phyloP scores from a whole-genome alignment of 1,140 invertebrate genomes.

The Meteorus sp. region DNA sequence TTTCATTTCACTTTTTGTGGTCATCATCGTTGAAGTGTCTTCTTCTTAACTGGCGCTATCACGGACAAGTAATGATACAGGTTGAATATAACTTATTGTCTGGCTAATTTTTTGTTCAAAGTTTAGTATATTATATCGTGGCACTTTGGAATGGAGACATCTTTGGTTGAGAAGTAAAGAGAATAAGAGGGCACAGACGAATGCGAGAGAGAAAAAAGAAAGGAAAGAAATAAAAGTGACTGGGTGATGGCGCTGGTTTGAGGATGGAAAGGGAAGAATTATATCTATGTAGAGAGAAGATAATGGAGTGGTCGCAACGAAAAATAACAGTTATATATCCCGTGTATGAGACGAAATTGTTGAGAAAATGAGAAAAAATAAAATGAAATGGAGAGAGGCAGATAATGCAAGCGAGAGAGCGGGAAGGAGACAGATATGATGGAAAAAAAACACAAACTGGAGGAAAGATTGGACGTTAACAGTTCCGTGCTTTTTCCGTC shows the following conservation, averaged over 20 bases:
- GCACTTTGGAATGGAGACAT: background rate
- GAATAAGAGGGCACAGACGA: too few relatives aligned
- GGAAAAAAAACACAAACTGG: slow-evolving; percentile 39
- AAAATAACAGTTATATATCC: slow-evolving; percentile 48
- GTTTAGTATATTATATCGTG: too few relatives aligned
- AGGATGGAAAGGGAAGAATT: slow-evolving; percentile 34
- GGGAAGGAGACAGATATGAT: slow-evolving; percentile 38
- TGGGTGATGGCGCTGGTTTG: slow-evolving; percentile 21
- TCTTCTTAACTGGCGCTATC: too few relatives aligned
- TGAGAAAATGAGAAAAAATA: slow-evolving; percentile 25
- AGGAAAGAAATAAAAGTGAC: slow-evolving; percentile 17
- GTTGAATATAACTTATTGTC: slow-evolving; percentile 46
- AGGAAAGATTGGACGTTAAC: slow-evolving; percentile 46
- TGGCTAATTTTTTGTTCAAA: too few relatives aligned
- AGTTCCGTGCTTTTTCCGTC: slow-evolving; percentile 36
- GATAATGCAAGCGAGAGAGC: too few relatives aligned
- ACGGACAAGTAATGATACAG: slow-evolving; percentile 52
- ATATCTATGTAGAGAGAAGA: slow-evolving; percentile 28
- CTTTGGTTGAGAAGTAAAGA: slow-evolving; percentile 12
- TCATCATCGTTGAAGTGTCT: too few relatives aligned
- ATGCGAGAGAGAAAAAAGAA: too few relatives aligned
- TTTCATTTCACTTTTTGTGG: too few relatives aligned
- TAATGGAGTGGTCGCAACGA: slow-evolving; percentile 48
- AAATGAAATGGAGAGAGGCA: too few relatives aligned
- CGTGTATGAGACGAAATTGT: slow-evolving; percentile 20